Evolutionary conservation across 2,113 vertebrate genomes (phyloP), one percentile per base, ranked within the genome.

Genomic region (Ceratotherium simum): DNA sequence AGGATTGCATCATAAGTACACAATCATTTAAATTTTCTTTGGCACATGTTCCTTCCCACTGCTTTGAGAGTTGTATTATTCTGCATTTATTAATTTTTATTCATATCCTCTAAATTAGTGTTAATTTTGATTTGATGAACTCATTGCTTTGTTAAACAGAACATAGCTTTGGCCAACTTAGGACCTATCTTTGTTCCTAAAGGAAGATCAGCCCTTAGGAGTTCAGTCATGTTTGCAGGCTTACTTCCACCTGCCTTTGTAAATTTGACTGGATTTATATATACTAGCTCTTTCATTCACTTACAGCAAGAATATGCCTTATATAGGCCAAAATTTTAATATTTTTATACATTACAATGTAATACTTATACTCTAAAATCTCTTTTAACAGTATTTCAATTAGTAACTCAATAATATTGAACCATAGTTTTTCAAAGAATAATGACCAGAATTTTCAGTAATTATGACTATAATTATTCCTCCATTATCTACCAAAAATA

Each of bases 381-480:
- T 78, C 0, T 70, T 90, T 69, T 79, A 90, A 54, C 14, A 69
- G 70, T 64, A 64, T 95, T 81, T 48, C n/a, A 92, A 6, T 95
- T 81, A 92, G 33, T 91, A 91, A 85, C 8, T 92, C 11, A 51
- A 18, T 93, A 69, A 48, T 70, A 56, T n/a, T 80, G 83, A 90
- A 39, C 64, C 46, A 73, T 39, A 60, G 21, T 69, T 96, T 96
- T 86, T 88, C 23, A 62, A 27, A 83, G 23, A 76, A 60, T 90
- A 88, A 88, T 54, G 33, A 79, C 56, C 56, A 93, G 29, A 96
- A 94, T 83, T 95, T 83, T 91, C 5, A 78, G 78, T 85, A 67
- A 90, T 82, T 76, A 36, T 82, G 60, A 93, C 10, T 60, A 31
- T 78, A 78, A 78, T 90, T 4, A 88, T 87, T 91, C 69, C 67